Percentiles rank a stretch among this genome's conserved stretches.
These are phyloP conservation scores for Dasypolia templi DNA, from an alignment of 2,888 invertebrate genomes.

Conservation along the genomic window DNA sequence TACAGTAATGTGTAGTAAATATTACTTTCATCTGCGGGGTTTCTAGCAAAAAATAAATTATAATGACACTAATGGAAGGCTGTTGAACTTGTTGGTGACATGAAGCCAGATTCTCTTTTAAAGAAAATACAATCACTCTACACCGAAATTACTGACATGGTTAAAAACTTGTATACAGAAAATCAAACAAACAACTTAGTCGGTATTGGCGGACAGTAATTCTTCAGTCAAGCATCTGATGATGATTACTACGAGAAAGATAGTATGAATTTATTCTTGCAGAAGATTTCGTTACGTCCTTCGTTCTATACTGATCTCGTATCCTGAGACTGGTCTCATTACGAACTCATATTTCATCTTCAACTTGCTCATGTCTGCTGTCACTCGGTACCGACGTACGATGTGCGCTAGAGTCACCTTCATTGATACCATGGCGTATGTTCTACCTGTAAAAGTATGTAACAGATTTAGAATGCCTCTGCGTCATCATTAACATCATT, in stretches of 20 bases:
- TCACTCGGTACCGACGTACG: conserved; percentile 65
- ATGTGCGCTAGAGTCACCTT: conserved; percentile 69
- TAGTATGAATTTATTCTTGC: neutral
- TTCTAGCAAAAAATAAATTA: too few species aligned
- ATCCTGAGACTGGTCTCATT: conserved; percentile 68
- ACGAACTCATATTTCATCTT: conserved; percentile 66
- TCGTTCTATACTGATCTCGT: conserved; percentile 46
- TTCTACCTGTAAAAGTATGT: conserved; percentile 64
- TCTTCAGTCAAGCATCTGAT: too few species aligned
- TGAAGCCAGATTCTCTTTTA: too few species aligned
- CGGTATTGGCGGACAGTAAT: too few species aligned
- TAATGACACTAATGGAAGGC: too few species aligned
- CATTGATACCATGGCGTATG: conserved; percentile 69
- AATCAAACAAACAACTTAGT: too few species aligned
- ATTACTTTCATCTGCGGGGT: too few species aligned
- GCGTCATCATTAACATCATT: neutral
- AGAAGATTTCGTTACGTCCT: neutral
- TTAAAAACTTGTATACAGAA: too few species aligned
- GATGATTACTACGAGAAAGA: neutral
- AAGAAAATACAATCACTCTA: too few species aligned
- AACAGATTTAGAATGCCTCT: neutral
- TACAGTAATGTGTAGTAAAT: too few species aligned
- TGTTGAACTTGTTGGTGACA: too few species aligned
- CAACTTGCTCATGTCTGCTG: conserved; percentile 64
- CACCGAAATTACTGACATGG: too few species aligned